These are phyloP conservation scores for Caenorhabditis plicata DNA, from an alignment of 2,888 invertebrate genomes.

Conservation along the genomic window DNA sequence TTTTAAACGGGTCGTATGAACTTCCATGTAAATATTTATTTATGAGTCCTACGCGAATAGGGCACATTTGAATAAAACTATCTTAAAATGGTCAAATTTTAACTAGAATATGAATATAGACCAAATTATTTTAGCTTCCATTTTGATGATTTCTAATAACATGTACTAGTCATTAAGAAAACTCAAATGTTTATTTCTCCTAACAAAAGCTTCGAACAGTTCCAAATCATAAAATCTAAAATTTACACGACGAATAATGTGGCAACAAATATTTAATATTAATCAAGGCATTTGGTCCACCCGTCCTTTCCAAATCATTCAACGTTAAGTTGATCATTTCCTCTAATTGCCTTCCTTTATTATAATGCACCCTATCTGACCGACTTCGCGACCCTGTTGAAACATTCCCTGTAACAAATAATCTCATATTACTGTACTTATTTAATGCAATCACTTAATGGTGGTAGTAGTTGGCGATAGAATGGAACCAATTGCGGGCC, in stretches of 20 bases:
- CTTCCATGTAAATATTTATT: too few relatives aligned
- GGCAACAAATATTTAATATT: conserved; percentile 98
- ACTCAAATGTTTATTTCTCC: too few relatives aligned
- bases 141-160: too few relatives aligned
- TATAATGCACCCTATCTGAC: conserved; percentile 27
- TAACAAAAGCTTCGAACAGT: too few relatives aligned
- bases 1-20: too few relatives aligned
- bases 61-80: too few relatives aligned
- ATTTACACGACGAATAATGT: conserved; percentile 82
- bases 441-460: conserved; percentile 73
- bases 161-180: too few relatives aligned
- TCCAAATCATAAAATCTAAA: too few relatives aligned
- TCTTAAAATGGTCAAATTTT: too few relatives aligned
- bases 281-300: conserved; percentile 92
- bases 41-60: too few relatives aligned
- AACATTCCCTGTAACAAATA: conserved; percentile 29
- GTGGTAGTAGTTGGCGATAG: conserved; percentile 88
- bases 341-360: conserved; percentile 28
- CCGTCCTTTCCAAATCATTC: conserved; percentile 84
- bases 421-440: not conserved
- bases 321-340: conserved; percentile 70
- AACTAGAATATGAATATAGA: too few relatives aligned
- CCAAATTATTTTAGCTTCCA: too few relatives aligned
- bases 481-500: conserved; percentile 95
- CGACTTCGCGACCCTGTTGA: conserved; percentile 27